phyloP scores from a whole-genome alignment of 2,888 invertebrate genomes.

The Leucophora obtusa region DNA sequence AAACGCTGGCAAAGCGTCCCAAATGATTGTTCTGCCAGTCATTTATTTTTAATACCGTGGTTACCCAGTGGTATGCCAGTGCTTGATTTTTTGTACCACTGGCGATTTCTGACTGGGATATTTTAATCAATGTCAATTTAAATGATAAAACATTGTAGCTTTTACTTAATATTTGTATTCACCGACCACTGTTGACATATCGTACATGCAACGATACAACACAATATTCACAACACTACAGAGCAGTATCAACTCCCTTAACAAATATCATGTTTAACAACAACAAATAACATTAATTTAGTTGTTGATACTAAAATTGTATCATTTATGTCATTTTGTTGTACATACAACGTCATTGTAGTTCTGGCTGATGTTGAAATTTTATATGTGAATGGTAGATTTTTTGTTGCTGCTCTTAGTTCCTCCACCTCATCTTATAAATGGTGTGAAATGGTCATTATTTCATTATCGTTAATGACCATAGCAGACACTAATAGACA shows the following conservation, averaged over 20 bases:
- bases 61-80: no score
- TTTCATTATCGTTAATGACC: conserved; percentile 61
- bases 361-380: conserved; percentile 1
- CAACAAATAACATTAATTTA: conserved; percentile 61
- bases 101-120: no score
- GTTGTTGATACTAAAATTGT: conserved; percentile 59
- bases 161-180: conserved; percentile 27
- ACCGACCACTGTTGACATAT: background rate
- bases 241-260: conserved; percentile 44
- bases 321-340: conserved; percentile 49
- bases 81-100: no score
- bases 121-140: conserved; percentile 57
- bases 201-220: no score
- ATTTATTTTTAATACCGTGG: no score
- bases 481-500: background rate
- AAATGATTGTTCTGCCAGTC: no score
- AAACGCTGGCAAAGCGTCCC: no score
- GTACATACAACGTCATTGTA: conserved; percentile 12
- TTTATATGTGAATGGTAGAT: background rate
- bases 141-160: conserved; percentile 25
- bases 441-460: conserved; percentile 64
- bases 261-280: conserved; percentile 58
- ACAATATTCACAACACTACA: background rate
- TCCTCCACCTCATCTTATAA: conserved; percentile 31
- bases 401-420: background rate